These are phyloP conservation scores for Drosophila stalkeri DNA, from an alignment of 2,888 invertebrate species.

Conservation along the genomic window DNA sequence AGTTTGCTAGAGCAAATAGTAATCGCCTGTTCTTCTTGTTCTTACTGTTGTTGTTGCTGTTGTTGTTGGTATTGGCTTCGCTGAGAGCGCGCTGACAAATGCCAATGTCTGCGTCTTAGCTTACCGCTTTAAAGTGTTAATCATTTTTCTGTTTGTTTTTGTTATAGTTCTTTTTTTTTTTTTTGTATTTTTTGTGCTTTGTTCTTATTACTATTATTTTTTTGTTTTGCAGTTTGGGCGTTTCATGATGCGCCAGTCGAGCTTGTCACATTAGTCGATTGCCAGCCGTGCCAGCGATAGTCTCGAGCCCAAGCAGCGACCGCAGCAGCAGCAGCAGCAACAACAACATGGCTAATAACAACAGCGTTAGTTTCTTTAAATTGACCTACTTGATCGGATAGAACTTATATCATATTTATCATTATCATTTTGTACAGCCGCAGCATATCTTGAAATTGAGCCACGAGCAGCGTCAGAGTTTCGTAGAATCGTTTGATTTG, in stretches of 20 bases:
- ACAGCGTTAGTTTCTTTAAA: conserved; percentile 4
- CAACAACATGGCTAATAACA: conserved; percentile 25
- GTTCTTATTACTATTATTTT: conserved; percentile 13
- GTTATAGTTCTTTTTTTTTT: too few species aligned
- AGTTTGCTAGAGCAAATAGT: background rate
- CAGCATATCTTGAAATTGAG: conserved; percentile 75
- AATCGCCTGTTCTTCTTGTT: background rate
- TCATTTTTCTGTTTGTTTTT: background rate
- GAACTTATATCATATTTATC: background rate
- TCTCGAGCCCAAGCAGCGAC: conserved; percentile 10
- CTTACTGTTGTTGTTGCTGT: background rate
- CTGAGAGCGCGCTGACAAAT: background rate
- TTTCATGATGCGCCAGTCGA: conserved; percentile 23
- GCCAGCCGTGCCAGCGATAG: conserved; percentile 23
- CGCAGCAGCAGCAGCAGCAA: background rate
- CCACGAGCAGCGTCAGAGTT: conserved; percentile 78
- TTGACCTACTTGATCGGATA: background rate
- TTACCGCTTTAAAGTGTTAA: conserved; percentile 36
- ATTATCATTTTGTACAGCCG: conserved; percentile 4
- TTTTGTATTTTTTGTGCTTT: background rate
- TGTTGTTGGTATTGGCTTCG: conserved; percentile 3
- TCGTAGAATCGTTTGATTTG: conserved; percentile 86
- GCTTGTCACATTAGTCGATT: conserved; percentile 41
- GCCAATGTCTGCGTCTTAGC: conserved; percentile 10
- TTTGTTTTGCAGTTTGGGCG: conserved; percentile 20